Evolutionary conservation across 2,888 invertebrate species (phyloP).

Genomic region (Acanthosoma haemorrhoidale): DNA sequence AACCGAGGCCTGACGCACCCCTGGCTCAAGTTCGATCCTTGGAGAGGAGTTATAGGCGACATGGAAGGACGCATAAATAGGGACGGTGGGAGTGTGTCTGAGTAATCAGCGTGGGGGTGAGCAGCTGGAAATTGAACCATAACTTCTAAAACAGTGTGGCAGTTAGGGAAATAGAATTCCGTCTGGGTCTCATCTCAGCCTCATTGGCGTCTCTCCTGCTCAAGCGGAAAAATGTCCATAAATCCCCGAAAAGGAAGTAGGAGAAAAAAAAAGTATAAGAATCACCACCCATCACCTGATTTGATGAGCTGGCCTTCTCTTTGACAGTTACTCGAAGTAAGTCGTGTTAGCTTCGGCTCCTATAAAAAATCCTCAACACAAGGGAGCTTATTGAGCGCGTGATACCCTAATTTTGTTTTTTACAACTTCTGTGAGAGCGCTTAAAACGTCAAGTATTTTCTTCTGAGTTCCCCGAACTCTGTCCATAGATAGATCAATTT

Average conservation of each 20-base stretch:
- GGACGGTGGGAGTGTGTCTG: neutral
- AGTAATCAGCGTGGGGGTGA: neutral
- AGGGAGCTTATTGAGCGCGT: too few species aligned
- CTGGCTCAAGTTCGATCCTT: constrained; percentile 4
- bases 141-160: constrained; percentile 36
- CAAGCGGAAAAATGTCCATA: too few species aligned
- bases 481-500: too few species aligned
- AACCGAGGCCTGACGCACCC: neutral
- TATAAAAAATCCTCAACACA: neutral
- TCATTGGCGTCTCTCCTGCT: neutral
- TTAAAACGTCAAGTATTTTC: too few species aligned
- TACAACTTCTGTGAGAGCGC: too few species aligned
- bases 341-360: neutral
- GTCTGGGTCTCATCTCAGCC: constrained; percentile 22
- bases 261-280: neutral
- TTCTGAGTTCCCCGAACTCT: too few species aligned
- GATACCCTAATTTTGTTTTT: too few species aligned
- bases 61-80: constrained; percentile 5
- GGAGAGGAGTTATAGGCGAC: constrained; percentile 9
- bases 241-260: too few species aligned
- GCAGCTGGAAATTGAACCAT: constrained; percentile 35
- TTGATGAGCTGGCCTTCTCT: neutral
- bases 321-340: neutral
- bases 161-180: constrained; percentile 36
- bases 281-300: neutral